These are phyloP conservation scores for Dendrolimus houi DNA, from an alignment of 2,888 invertebrate species.

Conservation along the genomic window DNA sequence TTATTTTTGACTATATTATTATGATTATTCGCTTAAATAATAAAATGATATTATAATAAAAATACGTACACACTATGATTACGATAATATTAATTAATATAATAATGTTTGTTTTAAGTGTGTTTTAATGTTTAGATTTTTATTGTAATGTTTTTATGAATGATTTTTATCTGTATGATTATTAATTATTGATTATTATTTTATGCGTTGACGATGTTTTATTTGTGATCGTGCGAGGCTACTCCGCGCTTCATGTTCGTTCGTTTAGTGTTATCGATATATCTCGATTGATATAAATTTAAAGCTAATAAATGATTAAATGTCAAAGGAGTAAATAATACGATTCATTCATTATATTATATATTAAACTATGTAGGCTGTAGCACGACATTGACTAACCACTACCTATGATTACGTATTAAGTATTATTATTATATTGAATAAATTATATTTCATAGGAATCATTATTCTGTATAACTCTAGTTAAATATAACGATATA, in stretches of 20 bases:
- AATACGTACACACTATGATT: conserved; percentile 73
- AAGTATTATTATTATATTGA: conserved; percentile 74
- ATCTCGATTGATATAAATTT: conserved; percentile 66
- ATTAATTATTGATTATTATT: conserved; percentile 77
- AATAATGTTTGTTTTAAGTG: conserved; percentile 76
- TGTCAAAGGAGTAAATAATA: conserved; percentile 61
- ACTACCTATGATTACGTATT: conserved; percentile 77
- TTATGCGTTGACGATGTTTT: conserved; percentile 76
- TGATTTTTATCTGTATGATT: conserved; percentile 76
- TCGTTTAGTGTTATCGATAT: conserved; percentile 63
- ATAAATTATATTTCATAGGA: conserved; percentile 78
- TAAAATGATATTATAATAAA: conserved; percentile 69
- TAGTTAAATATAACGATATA: conserved; percentile 75
- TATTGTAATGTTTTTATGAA: conserved; percentile 77
- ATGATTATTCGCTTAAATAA: conserved; percentile 75
- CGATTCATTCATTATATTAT: conserved; percentile 66
- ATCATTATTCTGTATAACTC: conserved; percentile 78
- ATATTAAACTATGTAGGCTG: conserved; percentile 71
- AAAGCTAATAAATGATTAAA: conserved; percentile 54
- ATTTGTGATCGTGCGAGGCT: conserved; percentile 72
- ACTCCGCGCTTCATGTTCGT: conserved; percentile 39
- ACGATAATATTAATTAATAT: conserved; percentile 66
- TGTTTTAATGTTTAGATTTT: conserved; percentile 77
- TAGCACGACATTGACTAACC: conserved; percentile 74
- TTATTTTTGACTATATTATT: conserved; percentile 75